phyloP scores from a whole-genome alignment of 2,113 vertebrate species.

The Trematomus loennbergii region DNA sequence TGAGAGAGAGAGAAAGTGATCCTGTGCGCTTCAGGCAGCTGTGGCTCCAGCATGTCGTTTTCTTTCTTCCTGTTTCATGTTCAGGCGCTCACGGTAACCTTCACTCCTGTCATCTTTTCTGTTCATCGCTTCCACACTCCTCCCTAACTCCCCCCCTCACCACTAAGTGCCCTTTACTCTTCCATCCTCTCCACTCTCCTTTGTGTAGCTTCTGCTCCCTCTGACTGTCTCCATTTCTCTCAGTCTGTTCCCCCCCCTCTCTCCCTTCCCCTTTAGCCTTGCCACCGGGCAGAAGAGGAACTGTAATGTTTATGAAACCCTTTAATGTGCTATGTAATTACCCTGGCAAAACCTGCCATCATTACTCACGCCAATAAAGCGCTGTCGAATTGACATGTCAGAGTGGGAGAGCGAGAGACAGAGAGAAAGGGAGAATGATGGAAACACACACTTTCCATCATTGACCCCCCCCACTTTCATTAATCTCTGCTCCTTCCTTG shows the following conservation, averaged over 20 bases:
- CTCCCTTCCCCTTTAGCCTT: slow-evolving; percentile 74
- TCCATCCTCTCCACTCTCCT: slow-evolving; percentile 42
- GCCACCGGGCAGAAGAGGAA: slow-evolving; percentile 82
- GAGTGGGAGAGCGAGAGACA: slow-evolving; percentile 55
- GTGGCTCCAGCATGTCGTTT: slow-evolving; percentile 72
- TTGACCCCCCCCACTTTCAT: slow-evolving; percentile 37
- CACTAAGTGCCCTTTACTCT: slow-evolving; percentile 52
- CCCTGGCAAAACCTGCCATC: slow-evolving; percentile 82
- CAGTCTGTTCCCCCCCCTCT: slow-evolving; percentile 58
- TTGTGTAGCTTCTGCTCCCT: slow-evolving; percentile 52
- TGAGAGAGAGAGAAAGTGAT: slow-evolving; percentile 30
- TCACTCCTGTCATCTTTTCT: slow-evolving; percentile 71
- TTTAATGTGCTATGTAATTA: slow-evolving; percentile 88
- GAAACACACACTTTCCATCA: slow-evolving; percentile 67
- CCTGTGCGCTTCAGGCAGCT: slow-evolving; percentile 73
- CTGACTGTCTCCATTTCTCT: slow-evolving; percentile 57
- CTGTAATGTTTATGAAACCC: slow-evolving; percentile 84
- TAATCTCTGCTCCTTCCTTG: slow-evolving; percentile 65
- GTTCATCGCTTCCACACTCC: slow-evolving; percentile 59
- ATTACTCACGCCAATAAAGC: slow-evolving; percentile 84
- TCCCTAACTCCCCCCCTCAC: slow-evolving; percentile 40
- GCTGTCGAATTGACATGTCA: slow-evolving; percentile 79
- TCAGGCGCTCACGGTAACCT: slow-evolving; percentile 71
- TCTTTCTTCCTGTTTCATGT: slow-evolving; percentile 73
- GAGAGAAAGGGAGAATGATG: slow-evolving; percentile 32